These are phyloP conservation scores for Bombus ignitus DNA, from an alignment of 1,140 invertebrate genomes.

Conservation along the genomic window DNA sequence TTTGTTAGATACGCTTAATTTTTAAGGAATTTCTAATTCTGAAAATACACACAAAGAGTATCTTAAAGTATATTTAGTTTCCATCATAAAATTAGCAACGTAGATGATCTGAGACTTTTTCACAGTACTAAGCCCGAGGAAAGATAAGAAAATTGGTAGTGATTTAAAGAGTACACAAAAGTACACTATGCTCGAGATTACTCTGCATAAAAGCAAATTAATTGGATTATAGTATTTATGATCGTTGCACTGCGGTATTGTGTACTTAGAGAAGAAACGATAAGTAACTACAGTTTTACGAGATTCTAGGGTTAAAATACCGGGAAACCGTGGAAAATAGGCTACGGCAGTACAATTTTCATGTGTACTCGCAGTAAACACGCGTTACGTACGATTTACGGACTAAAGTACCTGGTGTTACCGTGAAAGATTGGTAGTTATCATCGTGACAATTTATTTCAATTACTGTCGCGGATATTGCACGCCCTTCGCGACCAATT, in stretches of 20 bases:
- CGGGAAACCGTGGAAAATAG: not conserved
- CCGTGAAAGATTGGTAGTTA: not conserved
- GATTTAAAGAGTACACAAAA: not conserved
- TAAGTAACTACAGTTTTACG: not conserved
- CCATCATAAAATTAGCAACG: not conserved
- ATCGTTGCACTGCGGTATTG: too few species aligned
- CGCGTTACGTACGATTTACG: not conserved
- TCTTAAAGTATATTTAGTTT: too few species aligned
- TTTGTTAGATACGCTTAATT: too few species aligned
- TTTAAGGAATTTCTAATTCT: too few species aligned
- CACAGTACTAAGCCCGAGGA: not conserved
- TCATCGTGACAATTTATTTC: not conserved
- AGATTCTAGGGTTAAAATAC: not conserved
- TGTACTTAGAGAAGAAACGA: too few species aligned
- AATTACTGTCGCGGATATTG: too few species aligned
- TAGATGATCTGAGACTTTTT: not conserved
- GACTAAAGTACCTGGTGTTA: not conserved
- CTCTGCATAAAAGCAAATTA: not conserved
- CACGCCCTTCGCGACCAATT: too few species aligned
- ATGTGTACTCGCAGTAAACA: not conserved
- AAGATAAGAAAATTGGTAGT: not conserved
- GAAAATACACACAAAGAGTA: too few species aligned
- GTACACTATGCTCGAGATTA: not conserved
- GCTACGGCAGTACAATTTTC: not conserved
- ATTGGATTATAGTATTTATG: not conserved